Conservation (phyloP, 2,113 vertebrate species). For the Marmota flaviventris region DNA sequence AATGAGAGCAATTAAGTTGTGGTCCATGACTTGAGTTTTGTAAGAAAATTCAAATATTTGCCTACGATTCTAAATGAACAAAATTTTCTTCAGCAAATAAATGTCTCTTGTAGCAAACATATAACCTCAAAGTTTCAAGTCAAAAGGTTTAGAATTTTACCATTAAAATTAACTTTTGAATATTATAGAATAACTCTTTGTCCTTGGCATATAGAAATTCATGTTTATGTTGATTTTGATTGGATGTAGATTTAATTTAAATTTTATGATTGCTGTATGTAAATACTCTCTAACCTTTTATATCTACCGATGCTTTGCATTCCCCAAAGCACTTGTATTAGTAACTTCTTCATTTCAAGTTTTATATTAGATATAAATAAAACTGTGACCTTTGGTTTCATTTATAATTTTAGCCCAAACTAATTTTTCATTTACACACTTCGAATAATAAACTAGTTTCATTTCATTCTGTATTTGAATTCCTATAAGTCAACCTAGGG, state of each 20-base stretch:
- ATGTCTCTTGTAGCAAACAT: neutral
- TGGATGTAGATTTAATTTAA: conserved; percentile 46
- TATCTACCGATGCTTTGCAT: neutral
- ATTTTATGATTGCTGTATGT: neutral
- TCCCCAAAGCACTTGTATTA: neutral
- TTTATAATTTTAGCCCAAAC: conserved; percentile 17
- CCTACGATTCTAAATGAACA: conserved; percentile 20
- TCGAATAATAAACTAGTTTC: conserved; percentile 53
- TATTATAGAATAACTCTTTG: conserved; percentile 39
- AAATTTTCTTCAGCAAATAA: conserved; percentile 30
- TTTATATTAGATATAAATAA: conserved; percentile 62
- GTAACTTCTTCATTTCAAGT: conserved; percentile 29
- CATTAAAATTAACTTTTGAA: conserved; percentile 45
- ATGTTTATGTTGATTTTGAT: conserved; percentile 5
- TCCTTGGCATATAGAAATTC: neutral
- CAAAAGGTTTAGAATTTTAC: neutral
- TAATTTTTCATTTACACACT: neutral
- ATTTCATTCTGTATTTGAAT: conserved; percentile 48
- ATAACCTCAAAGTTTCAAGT: neutral
- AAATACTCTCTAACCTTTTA: neutral
- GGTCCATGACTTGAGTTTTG: neutral
- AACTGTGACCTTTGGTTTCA: conserved; percentile 22
- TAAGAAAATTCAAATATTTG: conserved; percentile 27
- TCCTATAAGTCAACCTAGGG: conserved; percentile 7
- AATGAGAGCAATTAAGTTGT: neutral